phyloP scores from a whole-genome alignment of 2,113 vertebrate species.

The Anguilla rostrata region DNA sequence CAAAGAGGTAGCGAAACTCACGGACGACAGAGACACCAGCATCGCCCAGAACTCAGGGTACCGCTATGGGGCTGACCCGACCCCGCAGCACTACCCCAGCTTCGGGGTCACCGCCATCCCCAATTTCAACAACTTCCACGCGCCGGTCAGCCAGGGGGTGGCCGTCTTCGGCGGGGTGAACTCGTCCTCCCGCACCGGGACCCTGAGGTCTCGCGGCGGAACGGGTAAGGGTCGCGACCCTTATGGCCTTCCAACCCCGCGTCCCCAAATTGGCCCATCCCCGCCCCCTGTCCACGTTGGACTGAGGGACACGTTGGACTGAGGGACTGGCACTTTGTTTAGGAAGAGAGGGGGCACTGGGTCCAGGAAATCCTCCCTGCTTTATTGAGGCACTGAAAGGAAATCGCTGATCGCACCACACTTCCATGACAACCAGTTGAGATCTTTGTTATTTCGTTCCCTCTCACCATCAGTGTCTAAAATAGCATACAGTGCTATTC shows the following conservation, averaged over 20 bases:
- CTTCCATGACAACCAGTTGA: background rate
- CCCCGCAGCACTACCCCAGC: slow-evolving; percentile 96
- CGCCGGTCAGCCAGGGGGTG: slow-evolving; percentile 85
- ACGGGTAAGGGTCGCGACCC: slow-evolving; percentile 73
- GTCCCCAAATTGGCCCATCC: background rate
- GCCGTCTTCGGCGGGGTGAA: slow-evolving; percentile 96
- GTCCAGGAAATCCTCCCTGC: background rate
- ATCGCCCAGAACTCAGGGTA: slow-evolving; percentile 92
- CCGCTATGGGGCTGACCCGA: slow-evolving; percentile 97
- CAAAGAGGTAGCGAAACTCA: slow-evolving; percentile 99
- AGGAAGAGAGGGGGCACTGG: background rate
- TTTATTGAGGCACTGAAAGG: background rate
- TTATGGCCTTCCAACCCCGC: background rate
- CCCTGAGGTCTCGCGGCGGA: slow-evolving; percentile 89
- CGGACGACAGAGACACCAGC: slow-evolving; percentile 91
- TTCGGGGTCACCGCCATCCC: slow-evolving; percentile 95
- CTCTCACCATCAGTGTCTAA: background rate
- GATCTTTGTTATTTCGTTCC: background rate
- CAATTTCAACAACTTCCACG: slow-evolving; percentile 98
- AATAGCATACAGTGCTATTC: background rate
- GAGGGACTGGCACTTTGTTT: background rate
- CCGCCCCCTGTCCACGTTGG: background rate
- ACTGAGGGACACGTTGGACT: background rate
- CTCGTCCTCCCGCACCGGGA: slow-evolving; percentile 94
- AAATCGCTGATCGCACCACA: background rate